Percentiles rank a stretch among this genome's conserved stretches.
phyloP scores from a whole-genome alignment of 1,140 invertebrate genomes.

The Neelides sp. region DNA sequence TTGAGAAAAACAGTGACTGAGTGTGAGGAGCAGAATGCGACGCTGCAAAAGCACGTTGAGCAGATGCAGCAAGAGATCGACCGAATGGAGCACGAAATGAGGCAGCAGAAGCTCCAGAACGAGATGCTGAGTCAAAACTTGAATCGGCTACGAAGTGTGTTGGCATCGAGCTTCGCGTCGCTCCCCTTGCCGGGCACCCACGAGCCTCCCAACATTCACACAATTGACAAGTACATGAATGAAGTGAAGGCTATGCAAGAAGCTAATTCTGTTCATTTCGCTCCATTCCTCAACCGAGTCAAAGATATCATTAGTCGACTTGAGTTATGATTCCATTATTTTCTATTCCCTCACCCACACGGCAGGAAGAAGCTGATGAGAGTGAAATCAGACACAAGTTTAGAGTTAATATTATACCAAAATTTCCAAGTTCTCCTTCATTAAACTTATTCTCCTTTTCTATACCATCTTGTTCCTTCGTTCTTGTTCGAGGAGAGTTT shows the following conservation, averaged over 20 bases:
- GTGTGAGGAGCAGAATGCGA: conserved; percentile 48
- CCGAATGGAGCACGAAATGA: conserved; percentile 32
- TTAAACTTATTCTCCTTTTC: no score
- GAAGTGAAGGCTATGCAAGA: conserved; percentile 32
- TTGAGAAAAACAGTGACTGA: conserved; percentile 46
- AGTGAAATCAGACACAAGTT: no score
- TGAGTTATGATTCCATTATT: conserved; percentile 28
- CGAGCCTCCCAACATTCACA: conserved; percentile 10
- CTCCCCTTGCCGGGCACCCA: conserved; percentile 24
- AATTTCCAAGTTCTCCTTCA: no score
- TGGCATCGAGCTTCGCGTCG: conserved; percentile 29
- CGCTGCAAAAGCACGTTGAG: conserved; percentile 48
- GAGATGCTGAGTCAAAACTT: conserved; percentile 32
- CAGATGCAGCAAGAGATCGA: conserved; percentile 37
- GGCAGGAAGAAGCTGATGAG: no score
- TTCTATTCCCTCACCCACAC: background rate
- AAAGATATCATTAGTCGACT: conserved; percentile 31
- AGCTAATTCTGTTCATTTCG: conserved; percentile 30
- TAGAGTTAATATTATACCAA: no score
- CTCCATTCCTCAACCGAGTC: conserved; percentile 31
- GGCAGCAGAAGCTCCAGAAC: conserved; percentile 31
- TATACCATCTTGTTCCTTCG: no score
- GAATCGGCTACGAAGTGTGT: conserved; percentile 28
- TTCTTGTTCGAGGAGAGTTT: no score
- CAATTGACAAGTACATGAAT: conserved; percentile 32